Evolutionary conservation across 1,140 invertebrate genomes (phyloP).

Genomic region (Acyrthosiphon pisum): DNA sequence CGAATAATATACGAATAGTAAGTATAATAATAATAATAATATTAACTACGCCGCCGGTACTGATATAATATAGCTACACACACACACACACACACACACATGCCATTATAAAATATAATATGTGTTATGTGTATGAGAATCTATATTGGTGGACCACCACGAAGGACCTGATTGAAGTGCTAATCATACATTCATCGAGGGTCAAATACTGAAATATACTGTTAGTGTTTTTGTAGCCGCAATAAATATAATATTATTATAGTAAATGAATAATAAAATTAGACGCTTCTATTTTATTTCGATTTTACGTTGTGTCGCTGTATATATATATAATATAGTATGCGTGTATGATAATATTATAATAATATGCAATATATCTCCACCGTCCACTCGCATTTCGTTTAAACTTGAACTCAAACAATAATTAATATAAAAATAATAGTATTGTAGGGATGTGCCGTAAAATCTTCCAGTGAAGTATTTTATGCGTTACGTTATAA

Average conservation of each 20-base stretch:
- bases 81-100: background rate
- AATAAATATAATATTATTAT: background rate
- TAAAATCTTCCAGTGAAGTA: background rate
- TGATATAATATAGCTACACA: background rate
- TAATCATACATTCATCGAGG: background rate
- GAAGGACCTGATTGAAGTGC: background rate
- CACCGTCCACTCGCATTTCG: background rate
- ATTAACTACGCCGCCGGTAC: conserved; percentile 2
- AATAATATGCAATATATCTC: no score
- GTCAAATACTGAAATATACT: background rate
- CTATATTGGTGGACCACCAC: conserved; percentile 14
- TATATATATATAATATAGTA: background rate
- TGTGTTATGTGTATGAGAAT: background rate
- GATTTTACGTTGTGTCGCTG: background rate
- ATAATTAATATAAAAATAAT: conserved; percentile 2
- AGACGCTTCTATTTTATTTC: background rate
- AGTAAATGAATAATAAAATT: conserved; percentile 11
- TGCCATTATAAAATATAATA: background rate
- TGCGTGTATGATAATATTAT: background rate
- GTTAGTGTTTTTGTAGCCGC: background rate
- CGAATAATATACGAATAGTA: background rate
- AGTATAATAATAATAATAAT: background rate
- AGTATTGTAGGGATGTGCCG: background rate
- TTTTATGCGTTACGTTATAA: background rate
- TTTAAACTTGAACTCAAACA: background rate